phyloP scores from a whole-genome alignment of 2,888 invertebrate species.

The Dermolepida albohirtum region DNA sequence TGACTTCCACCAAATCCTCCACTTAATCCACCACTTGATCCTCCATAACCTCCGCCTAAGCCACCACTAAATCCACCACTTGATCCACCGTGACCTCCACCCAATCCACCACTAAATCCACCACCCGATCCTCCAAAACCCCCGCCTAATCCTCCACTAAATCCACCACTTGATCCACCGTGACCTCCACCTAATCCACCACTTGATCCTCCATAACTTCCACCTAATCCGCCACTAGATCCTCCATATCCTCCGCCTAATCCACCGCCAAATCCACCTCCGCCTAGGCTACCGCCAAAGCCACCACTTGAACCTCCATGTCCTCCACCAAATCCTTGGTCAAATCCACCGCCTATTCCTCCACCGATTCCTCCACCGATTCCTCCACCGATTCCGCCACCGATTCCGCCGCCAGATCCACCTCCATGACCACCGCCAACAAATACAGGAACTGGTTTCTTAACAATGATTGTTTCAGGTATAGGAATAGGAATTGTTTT shows the following conservation, averaged over 20 bases:
- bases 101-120: no score
- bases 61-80: slow-evolving; percentile 52
- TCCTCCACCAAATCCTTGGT: slow-evolving; percentile 26
- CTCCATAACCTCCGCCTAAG: slow-evolving; percentile 32
- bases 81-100: no score
- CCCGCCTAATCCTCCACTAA: no score
- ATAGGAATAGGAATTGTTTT: slow-evolving; percentile 63
- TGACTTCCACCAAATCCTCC: no score
- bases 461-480: slow-evolving; percentile 65
- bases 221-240: slow-evolving; percentile 21
- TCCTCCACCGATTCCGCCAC: slow-evolving; percentile 53
- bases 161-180: slow-evolving; percentile 11
- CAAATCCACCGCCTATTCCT: slow-evolving; percentile 18
- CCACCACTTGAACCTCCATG: slow-evolving; percentile 12
- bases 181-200: slow-evolving; percentile 37
- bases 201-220: slow-evolving; percentile 55
- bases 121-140: no score
- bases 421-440: slow-evolving; percentile 45
- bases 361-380: slow-evolving; percentile 44
- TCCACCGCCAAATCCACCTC: slow-evolving; percentile 5
- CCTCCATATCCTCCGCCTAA: no score
- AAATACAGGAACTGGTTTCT: slow-evolving; percentile 54
- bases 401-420: slow-evolving; percentile 29
- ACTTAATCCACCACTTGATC: background rate
- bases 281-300: slow-evolving; percentile 52